Conservation (phyloP, 2,113 vertebrate genomes). For the Nothobranchius kuhntae region DNA sequence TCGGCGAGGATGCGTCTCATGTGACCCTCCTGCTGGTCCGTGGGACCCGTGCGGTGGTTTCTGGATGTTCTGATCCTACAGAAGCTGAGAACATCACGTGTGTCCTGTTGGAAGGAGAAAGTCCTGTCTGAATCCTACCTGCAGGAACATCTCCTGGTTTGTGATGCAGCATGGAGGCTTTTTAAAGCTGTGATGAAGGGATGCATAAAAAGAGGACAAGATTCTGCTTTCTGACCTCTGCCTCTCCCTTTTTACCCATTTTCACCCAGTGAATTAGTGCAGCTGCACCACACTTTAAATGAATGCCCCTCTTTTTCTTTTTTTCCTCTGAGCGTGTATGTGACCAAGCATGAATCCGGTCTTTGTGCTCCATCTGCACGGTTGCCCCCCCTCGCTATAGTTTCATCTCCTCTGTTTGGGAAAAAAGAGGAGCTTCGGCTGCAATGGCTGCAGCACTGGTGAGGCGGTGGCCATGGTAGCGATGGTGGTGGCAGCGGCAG, state of each 20-base stretch:
- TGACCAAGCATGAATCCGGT: conserved; percentile 79
- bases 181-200: conserved; percentile 44
- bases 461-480: conserved; percentile 67
- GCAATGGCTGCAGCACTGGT: conserved; percentile 63
- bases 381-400: conserved; percentile 64
- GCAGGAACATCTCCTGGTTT: conserved; percentile 18
- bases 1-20: conserved; percentile 53
- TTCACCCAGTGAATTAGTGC: conserved; percentile 82
- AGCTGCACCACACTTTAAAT: conserved; percentile 84
- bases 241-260: conserved; percentile 70
- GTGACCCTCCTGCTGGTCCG: conserved; percentile 46
- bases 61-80: neutral
- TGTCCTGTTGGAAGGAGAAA: neutral
- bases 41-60: neutral
- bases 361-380: conserved; percentile 79
- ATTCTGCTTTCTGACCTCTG: conserved; percentile 78
- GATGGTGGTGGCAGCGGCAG: conserved; percentile 60
- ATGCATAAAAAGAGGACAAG: conserved; percentile 59
- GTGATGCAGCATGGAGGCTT: conserved; percentile 27
- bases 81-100: no score
- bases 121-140: neutral
- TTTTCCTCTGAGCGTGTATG: conserved; percentile 72
- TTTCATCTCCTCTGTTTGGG: conserved; percentile 70
- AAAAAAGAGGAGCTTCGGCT: conserved; percentile 61
- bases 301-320: conserved; percentile 74